Percentiles rank a stretch among this genome's conserved stretches.
Conservation (phyloP, 2,888 invertebrate species). For the Rhagium mordax region DNA sequence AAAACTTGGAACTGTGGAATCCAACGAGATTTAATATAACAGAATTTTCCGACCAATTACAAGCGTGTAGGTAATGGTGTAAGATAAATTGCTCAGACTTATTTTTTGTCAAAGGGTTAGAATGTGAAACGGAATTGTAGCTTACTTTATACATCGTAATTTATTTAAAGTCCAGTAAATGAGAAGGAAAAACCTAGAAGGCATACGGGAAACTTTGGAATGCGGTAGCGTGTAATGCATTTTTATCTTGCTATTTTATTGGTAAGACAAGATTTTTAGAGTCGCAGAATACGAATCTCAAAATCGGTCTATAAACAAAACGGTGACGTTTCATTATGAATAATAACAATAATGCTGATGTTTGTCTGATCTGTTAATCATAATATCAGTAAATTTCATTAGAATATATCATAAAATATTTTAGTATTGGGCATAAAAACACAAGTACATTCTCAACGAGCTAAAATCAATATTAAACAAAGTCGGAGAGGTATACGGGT, state of each 20-base stretch:
- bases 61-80: not conserved
- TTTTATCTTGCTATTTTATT: too few species aligned
- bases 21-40: too few species aligned
- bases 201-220: not conserved
- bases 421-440: too few species aligned
- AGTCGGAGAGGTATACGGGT: not conserved
- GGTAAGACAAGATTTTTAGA: too few species aligned
- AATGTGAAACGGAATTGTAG: slow-evolving; percentile 1
- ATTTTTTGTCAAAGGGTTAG: slow-evolving; percentile 4
- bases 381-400: not conserved
- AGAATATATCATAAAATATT: not conserved
- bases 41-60: not conserved
- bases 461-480: not conserved
- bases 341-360: too few species aligned
- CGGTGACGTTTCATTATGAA: too few species aligned
- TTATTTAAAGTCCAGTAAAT: not conserved
- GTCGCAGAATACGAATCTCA: too few species aligned
- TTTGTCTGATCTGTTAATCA: too few species aligned
- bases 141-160: slow-evolving; percentile 4
- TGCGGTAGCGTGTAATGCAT: too few species aligned
- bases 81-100: slow-evolving; percentile 13
- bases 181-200: not conserved
- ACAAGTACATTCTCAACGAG: too few species aligned
- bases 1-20: too few species aligned
- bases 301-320: too few species aligned